Evolutionary conservation across 2,113 vertebrate species (phyloP).

Genomic region (Psilopsiagon aurifrons): DNA sequence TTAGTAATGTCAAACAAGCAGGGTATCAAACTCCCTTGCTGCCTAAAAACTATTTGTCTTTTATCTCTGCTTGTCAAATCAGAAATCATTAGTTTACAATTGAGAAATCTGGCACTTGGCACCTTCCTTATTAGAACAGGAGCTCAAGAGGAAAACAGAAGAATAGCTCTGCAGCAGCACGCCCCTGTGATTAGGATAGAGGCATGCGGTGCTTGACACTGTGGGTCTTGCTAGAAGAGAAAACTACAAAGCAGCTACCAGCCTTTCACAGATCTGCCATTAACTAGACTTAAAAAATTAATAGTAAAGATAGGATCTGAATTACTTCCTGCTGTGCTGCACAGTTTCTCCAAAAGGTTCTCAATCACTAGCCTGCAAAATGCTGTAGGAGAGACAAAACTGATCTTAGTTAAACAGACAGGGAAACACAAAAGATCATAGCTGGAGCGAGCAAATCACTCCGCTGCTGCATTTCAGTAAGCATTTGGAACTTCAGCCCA

Average conservation of each 20-base stretch:
- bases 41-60: constrained; percentile 8
- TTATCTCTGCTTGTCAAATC: constrained; percentile 26
- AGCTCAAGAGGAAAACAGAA: neutral
- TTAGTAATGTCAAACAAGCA: neutral
- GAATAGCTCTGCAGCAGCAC: neutral
- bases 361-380: neutral
- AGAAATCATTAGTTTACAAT: neutral
- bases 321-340: neutral
- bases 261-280: neutral
- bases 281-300: neutral
- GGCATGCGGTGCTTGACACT: neutral
- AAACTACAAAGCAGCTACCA: neutral
- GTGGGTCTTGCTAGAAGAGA: neutral
- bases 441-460: neutral
- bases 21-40: neutral
- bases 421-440: neutral
- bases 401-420: neutral
- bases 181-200: neutral
- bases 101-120: neutral
- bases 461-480: neutral
- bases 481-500: neutral
- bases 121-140: neutral
- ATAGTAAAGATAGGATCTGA: neutral
- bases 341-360: neutral
- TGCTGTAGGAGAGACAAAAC: neutral